Conservation (phyloP, 2,888 invertebrate genomes). For the Drosophila barbarae region DNA sequence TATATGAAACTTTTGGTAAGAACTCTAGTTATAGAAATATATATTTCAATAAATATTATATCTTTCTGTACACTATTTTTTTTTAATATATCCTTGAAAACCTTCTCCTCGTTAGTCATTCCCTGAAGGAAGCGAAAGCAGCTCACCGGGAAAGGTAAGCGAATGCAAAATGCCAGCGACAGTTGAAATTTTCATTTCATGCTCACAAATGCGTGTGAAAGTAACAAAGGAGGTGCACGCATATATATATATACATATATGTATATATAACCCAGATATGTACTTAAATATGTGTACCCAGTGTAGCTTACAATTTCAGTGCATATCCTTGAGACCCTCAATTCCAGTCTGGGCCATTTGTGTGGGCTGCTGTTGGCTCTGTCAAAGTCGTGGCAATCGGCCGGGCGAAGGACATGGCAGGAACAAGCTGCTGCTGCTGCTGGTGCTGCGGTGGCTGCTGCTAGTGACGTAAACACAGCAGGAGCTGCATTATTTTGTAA, state of each 20-base stretch:
- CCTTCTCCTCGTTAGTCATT: background rate
- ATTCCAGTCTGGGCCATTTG: constrained; percentile 31
- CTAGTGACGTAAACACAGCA: constrained; percentile 54
- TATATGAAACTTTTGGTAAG: rapidly evolving
- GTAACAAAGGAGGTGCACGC: constrained; percentile 37
- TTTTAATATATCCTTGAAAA: background rate
- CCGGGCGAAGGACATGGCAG: constrained; percentile 45
- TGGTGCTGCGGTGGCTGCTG: constrained; percentile 31
- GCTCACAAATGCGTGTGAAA: constrained; percentile 48
- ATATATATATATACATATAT: background rate
- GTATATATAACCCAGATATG: constrained; percentile 5
- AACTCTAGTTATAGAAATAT: background rate
- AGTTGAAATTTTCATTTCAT: constrained; percentile 53
- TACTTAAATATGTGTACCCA: constrained; percentile 24
- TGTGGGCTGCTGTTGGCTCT: constrained; percentile 16
- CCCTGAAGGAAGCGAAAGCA: background rate
- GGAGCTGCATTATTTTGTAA: constrained; percentile 55
- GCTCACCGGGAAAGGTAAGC: constrained; percentile 10
- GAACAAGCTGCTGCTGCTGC: constrained; percentile 31
- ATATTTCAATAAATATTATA: too few relatives aligned
- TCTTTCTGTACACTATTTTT: too few relatives aligned
- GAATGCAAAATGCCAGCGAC: constrained; percentile 42
- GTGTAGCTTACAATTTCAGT: constrained; percentile 50
- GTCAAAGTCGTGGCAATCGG: constrained; percentile 32
- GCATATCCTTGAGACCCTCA: constrained; percentile 48